A percentile compares a stretch with the other conserved stretches of the same genome.
phyloP scores from a whole-genome alignment of 1,140 invertebrate species.

The Leptopilina boulardi region DNA sequence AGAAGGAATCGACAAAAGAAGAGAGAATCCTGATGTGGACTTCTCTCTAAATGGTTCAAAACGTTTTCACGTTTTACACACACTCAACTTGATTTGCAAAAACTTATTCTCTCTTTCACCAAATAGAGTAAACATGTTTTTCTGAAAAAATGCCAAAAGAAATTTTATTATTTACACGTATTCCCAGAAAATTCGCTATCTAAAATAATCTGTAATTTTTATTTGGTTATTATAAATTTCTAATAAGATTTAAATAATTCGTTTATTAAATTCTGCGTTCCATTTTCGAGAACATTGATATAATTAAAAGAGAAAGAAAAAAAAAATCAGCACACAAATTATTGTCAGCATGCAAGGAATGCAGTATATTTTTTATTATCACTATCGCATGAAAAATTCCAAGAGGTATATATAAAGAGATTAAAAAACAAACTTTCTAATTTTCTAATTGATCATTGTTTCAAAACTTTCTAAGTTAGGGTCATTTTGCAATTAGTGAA shows the following conservation, averaged over 20 bases:
- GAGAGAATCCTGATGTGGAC: conserved; percentile 6
- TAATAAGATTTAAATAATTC: background rate
- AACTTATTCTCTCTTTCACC: background rate
- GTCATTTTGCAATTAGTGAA: background rate
- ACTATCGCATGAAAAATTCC: background rate
- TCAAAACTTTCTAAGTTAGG: background rate
- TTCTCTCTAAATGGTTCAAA: conserved; percentile 5
- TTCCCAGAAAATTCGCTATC: background rate
- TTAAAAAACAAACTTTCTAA: conserved; percentile 22
- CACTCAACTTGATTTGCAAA: background rate
- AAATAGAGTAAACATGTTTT: background rate
- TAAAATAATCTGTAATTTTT: background rate
- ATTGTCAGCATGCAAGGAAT: background rate
- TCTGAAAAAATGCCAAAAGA: background rate
- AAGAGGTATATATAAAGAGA: background rate
- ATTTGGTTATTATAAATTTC: background rate
- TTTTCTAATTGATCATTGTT: conserved; percentile 29
- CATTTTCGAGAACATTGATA: too few species aligned
- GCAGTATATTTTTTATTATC: background rate
- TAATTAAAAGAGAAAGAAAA: too few species aligned
- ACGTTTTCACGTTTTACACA: background rate
- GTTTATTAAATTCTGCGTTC: background rate
- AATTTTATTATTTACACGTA: background rate
- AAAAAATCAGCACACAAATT: too few species aligned
- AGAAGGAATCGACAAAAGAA: conserved; percentile 7